Percentiles rank a stretch among this genome's conserved stretches.
Conservation (phyloP, 2,113 vertebrate species). For the Eonycteris spelaea region DNA sequence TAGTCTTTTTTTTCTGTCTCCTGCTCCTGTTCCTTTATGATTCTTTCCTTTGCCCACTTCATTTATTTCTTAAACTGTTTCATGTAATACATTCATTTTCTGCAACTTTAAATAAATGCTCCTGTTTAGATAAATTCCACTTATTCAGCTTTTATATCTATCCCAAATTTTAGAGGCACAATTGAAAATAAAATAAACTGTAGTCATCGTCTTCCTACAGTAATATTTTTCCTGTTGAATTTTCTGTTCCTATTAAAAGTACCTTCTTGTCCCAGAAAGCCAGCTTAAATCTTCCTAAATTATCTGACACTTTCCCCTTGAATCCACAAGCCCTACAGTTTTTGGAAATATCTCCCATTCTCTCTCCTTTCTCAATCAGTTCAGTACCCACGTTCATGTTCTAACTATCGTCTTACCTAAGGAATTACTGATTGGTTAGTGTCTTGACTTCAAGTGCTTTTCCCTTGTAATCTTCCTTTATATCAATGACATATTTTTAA, state of each 20-base stretch:
- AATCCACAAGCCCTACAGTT: background rate
- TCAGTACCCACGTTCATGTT: background rate
- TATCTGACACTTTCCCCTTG: too few species aligned
- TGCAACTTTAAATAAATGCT: background rate
- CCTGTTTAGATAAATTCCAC: background rate
- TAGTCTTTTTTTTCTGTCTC: background rate
- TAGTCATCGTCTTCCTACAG: background rate
- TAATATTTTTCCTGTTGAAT: background rate
- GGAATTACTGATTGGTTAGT: background rate
- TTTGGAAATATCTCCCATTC: background rate
- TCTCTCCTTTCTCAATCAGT: background rate
- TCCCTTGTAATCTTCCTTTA: background rate
- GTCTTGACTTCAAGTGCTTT: background rate
- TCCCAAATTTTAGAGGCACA: background rate
- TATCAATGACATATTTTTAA: background rate
- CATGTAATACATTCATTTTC: background rate
- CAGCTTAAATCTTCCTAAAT: background rate
- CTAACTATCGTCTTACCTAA: background rate
- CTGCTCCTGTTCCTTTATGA: background rate
- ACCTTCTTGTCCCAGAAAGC: background rate
- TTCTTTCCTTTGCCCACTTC: background rate
- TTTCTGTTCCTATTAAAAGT: background rate
- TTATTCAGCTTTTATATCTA: background rate
- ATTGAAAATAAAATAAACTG: background rate
- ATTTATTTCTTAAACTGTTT: background rate